A percentile compares a stretch with the other conserved stretches of the same genome.
These are phyloP conservation scores for Acronicta leporina DNA, from an alignment of 2,888 invertebrate genomes.

Conservation along the genomic window DNA sequence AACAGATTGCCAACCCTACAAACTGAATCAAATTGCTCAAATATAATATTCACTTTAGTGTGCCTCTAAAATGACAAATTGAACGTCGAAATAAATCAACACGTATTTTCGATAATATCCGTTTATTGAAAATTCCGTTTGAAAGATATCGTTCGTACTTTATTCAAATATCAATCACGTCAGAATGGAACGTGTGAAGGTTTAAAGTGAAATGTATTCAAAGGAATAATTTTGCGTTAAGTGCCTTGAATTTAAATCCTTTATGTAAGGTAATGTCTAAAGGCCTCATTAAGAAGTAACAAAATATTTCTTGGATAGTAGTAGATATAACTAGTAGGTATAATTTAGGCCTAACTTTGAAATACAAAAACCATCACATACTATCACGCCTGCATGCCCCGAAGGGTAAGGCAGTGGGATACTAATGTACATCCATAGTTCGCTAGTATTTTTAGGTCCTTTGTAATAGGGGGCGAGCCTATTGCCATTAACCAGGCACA, in stretches of 20 bases:
- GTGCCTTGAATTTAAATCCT: slow-evolving; percentile 1
- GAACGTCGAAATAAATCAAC: slow-evolving; percentile 52
- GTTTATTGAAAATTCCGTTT: slow-evolving; percentile 52
- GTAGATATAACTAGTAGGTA: no score
- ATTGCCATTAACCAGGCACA: no score
- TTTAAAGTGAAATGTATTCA: slow-evolving; percentile 15
- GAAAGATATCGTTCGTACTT: slow-evolving; percentile 20
- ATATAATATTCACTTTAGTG: slow-evolving; percentile 56
- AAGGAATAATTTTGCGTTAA: slow-evolving; percentile 13
- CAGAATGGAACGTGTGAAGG: slow-evolving; percentile 23
- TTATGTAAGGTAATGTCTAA: no score
- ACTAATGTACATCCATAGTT: no score
- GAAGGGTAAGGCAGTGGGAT: no score
- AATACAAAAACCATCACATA: no score
- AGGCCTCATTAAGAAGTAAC: not conserved
- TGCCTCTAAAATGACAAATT: slow-evolving; percentile 50
- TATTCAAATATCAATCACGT: slow-evolving; percentile 39
- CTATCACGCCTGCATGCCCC: no score
- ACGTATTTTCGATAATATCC: slow-evolving; percentile 50
- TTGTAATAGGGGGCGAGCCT: no score
- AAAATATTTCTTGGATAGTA: no score
- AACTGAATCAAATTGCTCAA: slow-evolving; percentile 10
- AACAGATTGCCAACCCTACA: slow-evolving; percentile 41
- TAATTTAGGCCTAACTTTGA: not conserved
- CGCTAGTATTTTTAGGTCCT: no score